A percentile compares a stretch with the other conserved stretches of the same genome.
Evolutionary conservation across 2,797 vertebrate species (phyloP).

Genomic region (Zalophus californianus): DNA sequence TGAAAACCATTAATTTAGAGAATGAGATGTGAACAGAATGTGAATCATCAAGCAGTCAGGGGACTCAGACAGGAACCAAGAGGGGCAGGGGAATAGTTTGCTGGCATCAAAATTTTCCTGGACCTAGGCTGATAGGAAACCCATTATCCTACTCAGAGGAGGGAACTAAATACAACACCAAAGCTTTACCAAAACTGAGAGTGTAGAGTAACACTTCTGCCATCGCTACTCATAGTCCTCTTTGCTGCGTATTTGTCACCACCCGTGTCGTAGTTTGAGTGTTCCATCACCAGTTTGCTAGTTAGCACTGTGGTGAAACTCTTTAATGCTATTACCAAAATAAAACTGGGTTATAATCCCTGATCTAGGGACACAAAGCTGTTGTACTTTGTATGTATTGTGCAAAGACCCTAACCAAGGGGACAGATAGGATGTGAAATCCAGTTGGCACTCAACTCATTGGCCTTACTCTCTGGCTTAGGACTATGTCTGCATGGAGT

Average conservation of each 20-base stretch:
- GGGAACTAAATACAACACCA: not conserved
- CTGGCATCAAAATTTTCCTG: too few relatives aligned
- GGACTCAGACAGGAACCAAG: fast-evolving
- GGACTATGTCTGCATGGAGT: not conserved
- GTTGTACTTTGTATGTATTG: not conserved
- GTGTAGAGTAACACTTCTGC: too few relatives aligned
- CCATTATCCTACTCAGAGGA: too few relatives aligned
- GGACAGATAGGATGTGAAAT: not conserved
- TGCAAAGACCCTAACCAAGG: not conserved
- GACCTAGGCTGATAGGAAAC: too few relatives aligned
- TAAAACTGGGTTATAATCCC: not conserved
- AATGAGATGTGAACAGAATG: not conserved
- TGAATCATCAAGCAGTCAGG: not conserved
- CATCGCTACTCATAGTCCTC: fast-evolving
- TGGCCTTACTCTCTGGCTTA: not conserved
- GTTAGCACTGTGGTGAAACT: not conserved
- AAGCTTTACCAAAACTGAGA: not conserved
- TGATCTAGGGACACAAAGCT: not conserved
- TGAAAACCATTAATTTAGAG: not conserved
- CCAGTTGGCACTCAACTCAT: not conserved
- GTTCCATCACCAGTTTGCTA: too few relatives aligned
- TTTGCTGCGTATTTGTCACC: not conserved
- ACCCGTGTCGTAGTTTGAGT: fast-evolving
- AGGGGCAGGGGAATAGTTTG: not conserved
- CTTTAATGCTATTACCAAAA: not conserved